A percentile compares a stretch with the other conserved stretches of the same genome.
Evolutionary conservation across 2,797 vertebrate genomes (phyloP).

Genomic region (Taeniopygia guttata): DNA sequence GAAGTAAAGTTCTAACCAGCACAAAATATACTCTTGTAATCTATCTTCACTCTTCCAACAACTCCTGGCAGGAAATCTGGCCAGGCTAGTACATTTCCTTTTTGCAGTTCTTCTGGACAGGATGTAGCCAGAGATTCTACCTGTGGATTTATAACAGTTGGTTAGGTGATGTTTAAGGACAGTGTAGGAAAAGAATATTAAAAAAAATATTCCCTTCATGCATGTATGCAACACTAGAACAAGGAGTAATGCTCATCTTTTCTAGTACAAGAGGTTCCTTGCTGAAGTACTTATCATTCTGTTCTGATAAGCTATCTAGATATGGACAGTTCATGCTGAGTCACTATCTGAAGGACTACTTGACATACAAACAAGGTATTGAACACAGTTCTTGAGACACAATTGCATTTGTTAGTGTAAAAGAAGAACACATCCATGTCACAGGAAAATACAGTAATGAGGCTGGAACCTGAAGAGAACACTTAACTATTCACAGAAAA

Average conservation of each 20-base stretch:
- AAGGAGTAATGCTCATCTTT: not conserved
- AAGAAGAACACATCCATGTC: not conserved
- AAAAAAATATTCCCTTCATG: not conserved
- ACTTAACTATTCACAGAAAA: not conserved
- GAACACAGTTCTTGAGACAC: not conserved
- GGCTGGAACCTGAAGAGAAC: not conserved
- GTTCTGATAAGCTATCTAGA: not conserved
- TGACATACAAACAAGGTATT: not conserved
- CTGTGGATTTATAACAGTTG: conserved; percentile 74
- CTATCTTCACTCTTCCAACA: conserved; percentile 91
- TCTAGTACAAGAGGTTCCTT: not conserved
- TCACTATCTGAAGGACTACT: not conserved
- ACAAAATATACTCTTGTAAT: conserved; percentile 90
- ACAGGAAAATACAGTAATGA: not conserved
- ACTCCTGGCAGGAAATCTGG: conserved; percentile 91
- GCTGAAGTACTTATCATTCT: not conserved
- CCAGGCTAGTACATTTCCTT: conserved; percentile 95
- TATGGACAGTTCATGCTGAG: not conserved
- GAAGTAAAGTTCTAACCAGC: conserved; percentile 80
- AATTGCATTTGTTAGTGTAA: not conserved
- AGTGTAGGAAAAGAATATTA: not conserved
- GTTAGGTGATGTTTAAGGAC: conserved; percentile 30
- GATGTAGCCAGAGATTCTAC: conserved; percentile 89
- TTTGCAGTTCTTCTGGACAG: conserved; percentile 85
- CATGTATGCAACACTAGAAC: not conserved